phyloP scores from a whole-genome alignment of 2,888 invertebrate species.

The Hymenopus coronatus region DNA sequence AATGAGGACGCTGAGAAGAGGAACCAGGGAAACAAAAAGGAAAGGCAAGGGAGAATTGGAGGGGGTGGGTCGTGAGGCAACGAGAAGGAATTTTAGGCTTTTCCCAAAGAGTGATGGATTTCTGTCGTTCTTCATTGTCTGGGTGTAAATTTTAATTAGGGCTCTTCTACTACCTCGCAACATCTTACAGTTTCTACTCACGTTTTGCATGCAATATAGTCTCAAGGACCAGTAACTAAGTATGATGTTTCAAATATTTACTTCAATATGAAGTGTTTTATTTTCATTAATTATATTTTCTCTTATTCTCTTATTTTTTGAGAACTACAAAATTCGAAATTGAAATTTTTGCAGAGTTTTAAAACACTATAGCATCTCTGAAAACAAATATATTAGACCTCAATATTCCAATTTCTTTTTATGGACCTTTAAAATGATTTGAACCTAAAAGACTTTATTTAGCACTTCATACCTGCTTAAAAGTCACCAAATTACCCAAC shows the following conservation, averaged over 20 bases:
- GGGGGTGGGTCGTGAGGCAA: not conserved
- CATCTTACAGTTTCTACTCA: slow-evolving; percentile 1
- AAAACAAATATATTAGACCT: no score
- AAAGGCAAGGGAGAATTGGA: not conserved
- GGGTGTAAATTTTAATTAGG: slow-evolving; percentile 23
- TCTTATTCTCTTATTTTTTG: no score
- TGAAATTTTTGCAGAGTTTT: no score
- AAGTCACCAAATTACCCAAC: no score
- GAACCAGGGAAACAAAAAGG: not conserved
- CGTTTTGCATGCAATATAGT: not conserved
- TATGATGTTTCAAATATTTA: not conserved
- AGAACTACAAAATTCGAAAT: no score
- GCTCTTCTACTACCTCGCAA: slow-evolving; percentile 14
- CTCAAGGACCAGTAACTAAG: not conserved
- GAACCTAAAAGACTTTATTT: no score
- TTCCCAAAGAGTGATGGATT: slow-evolving; percentile 27
- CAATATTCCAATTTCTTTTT: no score
- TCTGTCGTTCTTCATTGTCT: slow-evolving; percentile 23
- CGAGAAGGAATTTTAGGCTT: slow-evolving; percentile 17
- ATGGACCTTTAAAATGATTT: no score
- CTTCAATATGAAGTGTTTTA: not conserved
- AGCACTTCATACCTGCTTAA: no score
- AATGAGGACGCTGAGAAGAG: not conserved
- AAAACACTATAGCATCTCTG: no score
- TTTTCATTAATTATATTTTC: no score